Evolutionary conservation across 2,888 invertebrate species (phyloP).

Genomic region (Clusia tigrina): DNA sequence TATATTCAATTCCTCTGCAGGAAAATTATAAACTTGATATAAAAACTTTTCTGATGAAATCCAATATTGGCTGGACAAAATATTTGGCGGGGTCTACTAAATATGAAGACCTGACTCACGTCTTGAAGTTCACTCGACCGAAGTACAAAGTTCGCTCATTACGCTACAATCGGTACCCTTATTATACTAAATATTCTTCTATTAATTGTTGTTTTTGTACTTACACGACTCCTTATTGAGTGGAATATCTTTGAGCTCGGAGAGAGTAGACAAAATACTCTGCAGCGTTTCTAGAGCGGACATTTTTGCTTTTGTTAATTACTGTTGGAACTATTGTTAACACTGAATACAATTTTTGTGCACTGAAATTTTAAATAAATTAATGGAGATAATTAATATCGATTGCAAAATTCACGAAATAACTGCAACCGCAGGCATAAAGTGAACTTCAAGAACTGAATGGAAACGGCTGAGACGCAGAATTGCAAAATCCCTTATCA

Average conservation of each 20-base stretch:
- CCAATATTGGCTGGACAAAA: too few species aligned
- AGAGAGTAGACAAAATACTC: slow-evolving; percentile 48
- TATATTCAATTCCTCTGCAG: too few species aligned
- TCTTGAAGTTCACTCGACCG: too few species aligned
- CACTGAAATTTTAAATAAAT: slow-evolving; percentile 25
- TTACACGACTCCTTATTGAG: slow-evolving; percentile 59
- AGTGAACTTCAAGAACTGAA: slow-evolving; percentile 46
- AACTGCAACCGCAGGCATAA: slow-evolving; percentile 47
- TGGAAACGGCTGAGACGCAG: slow-evolving; percentile 13
- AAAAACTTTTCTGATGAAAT: too few species aligned
- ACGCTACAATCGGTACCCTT: too few species aligned
- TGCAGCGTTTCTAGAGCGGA: slow-evolving; percentile 55
- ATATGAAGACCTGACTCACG: too few species aligned
- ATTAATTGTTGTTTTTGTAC: slow-evolving; percentile 42
- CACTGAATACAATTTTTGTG: slow-evolving; percentile 25
- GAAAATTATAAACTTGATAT: too few species aligned
- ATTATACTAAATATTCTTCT: too few species aligned
- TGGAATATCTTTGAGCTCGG: slow-evolving; percentile 53
- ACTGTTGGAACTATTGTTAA: neutral
- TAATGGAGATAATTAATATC: slow-evolving; percentile 29
- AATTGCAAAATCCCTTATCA: too few species aligned
- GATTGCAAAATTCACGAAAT: slow-evolving; percentile 38
- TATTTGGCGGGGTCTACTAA: too few species aligned
- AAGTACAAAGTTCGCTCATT: too few species aligned
- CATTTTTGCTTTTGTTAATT: slow-evolving; percentile 50